A percentile compares a stretch with the other conserved stretches of the same genome.
Evolutionary conservation across 2,113 vertebrate genomes (phyloP).

Genomic region (Salminus brasiliensis): DNA sequence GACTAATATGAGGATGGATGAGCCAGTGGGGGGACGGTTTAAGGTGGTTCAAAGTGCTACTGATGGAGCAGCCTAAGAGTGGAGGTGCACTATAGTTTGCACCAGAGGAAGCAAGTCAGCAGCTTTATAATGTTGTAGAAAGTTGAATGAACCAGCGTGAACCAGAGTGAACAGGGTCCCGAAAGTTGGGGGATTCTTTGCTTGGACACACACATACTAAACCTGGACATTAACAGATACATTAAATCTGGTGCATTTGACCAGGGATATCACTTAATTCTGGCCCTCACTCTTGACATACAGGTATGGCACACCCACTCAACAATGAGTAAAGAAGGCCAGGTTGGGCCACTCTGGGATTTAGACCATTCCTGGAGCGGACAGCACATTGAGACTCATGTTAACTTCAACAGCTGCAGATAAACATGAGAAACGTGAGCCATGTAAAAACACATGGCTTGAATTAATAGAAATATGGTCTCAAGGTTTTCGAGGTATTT

Average conservation of each 20-base stretch:
- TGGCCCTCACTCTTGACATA: background rate
- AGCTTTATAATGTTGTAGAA: no score
- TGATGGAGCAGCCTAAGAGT: background rate
- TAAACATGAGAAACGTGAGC: constrained; percentile 33
- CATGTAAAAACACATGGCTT: constrained; percentile 14
- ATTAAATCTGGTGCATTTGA: no score
- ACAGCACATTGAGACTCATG: constrained; percentile 18
- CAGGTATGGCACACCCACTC: constrained; percentile 12
- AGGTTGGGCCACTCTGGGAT: constrained; percentile 3
- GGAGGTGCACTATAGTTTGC: background rate
- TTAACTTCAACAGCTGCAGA: constrained; percentile 29
- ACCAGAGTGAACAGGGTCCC: background rate
- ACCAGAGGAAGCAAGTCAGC: no score
- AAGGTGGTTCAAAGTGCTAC: background rate
- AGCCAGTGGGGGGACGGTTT: background rate
- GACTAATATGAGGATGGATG: background rate
- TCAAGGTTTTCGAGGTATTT: background rate
- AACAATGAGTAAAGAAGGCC: constrained; percentile 3
- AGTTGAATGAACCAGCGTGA: no score
- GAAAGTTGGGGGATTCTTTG: no score
- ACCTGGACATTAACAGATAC: no score
- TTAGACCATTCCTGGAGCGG: background rate
- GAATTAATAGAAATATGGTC: constrained; percentile 26
- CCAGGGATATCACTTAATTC: no score
- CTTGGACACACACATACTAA: no score